phyloP scores from a whole-genome alignment of 2,797 vertebrate genomes.

The Acanthornis magna region DNA sequence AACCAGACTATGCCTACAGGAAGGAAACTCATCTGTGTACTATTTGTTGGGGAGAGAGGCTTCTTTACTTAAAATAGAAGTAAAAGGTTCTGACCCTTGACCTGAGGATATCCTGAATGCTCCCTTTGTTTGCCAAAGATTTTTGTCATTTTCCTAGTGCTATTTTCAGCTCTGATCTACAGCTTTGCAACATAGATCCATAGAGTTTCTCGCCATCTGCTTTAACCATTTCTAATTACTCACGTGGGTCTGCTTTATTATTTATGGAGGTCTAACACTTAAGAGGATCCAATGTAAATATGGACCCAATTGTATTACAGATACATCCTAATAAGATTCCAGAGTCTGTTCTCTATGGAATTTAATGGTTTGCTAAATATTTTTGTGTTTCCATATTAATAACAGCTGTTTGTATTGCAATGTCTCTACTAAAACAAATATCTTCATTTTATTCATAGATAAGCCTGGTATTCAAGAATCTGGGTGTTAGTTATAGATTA shows the following conservation, averaged over 20 bases:
- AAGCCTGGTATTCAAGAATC: background rate
- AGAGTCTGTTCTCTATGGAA: background rate
- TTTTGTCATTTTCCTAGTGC: background rate
- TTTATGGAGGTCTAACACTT: background rate
- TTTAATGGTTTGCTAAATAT: background rate
- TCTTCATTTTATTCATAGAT: background rate
- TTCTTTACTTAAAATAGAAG: background rate
- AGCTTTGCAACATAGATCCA: background rate
- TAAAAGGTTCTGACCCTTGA: background rate
- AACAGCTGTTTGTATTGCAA: background rate
- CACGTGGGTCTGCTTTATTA: background rate
- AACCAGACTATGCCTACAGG: background rate
- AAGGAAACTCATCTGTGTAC: background rate
- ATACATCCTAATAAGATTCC: background rate
- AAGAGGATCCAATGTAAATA: background rate
- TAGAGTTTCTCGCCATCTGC: background rate
- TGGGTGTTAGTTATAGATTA: background rate
- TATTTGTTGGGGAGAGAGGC: background rate
- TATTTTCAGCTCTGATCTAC: background rate
- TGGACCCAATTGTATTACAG: background rate
- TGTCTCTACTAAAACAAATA: background rate
- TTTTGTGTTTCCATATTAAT: background rate
- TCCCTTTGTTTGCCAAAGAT: background rate
- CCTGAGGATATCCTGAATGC: background rate
- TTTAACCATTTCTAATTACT: background rate